These are phyloP conservation scores for Drepana falcataria DNA, from an alignment of 2,888 invertebrate species.

Conservation along the genomic window DNA sequence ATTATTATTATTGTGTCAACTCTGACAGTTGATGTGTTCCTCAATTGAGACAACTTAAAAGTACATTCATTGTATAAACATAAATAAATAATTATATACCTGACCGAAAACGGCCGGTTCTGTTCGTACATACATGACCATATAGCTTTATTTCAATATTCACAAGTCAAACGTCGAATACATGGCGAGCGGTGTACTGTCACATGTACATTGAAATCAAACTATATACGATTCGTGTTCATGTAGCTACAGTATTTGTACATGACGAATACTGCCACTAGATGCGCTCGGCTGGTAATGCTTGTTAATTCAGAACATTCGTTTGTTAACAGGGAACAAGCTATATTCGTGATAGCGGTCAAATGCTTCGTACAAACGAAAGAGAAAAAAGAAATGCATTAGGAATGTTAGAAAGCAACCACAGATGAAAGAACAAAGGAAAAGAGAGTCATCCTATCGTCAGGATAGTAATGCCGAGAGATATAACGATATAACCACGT, in stretches of 20 bases:
- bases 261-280: not conserved
- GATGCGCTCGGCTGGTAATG: not conserved
- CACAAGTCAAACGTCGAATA: conserved; percentile 6
- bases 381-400: conserved; percentile 54
- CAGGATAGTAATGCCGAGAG: conserved; percentile 46
- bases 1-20: conserved; percentile 52
- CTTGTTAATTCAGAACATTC: not conserved
- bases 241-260: conserved; percentile 15
- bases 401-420: conserved; percentile 67
- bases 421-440: conserved; percentile 55
- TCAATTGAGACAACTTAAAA: conserved; percentile 33
- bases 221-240: conserved; percentile 7
- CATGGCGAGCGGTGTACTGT: too few species aligned
- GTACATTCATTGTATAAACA: conserved; percentile 37
- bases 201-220: too few species aligned
- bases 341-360: conserved; percentile 26
- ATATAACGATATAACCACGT: conserved; percentile 50
- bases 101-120: conserved; percentile 33
- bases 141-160: conserved; percentile 47
- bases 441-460: conserved; percentile 42
- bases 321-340: conserved; percentile 4
- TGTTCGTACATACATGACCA: conserved; percentile 54
- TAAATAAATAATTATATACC: conserved; percentile 36
- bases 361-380: conserved; percentile 33
- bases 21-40: conserved; percentile 33